Conservation (phyloP, 2,888 invertebrate genomes). For the Volucella inanis region DNA sequence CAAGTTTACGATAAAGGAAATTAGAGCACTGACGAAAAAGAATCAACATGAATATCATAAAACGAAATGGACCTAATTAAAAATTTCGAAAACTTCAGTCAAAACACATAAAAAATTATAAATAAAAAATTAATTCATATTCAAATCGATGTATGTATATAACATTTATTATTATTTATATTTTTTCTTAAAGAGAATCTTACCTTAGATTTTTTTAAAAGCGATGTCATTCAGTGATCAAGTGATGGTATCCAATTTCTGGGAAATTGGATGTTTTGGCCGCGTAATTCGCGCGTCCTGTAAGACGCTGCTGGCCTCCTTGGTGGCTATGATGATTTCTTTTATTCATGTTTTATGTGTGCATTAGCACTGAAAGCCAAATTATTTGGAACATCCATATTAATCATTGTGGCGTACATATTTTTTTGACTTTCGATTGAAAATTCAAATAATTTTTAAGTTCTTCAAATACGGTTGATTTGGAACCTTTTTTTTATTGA, state of each 20-base stretch:
- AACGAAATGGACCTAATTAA: conserved; percentile 70
- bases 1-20: conserved; percentile 10
- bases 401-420: conserved; percentile 49
- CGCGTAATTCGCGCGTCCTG: conserved; percentile 63
- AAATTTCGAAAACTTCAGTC: conserved; percentile 41
- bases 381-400: conserved; percentile 57
- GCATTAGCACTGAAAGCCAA: conserved; percentile 69
- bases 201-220: conserved; percentile 70
- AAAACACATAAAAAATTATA: conserved; percentile 53
- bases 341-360: conserved; percentile 71
- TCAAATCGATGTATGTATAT: background rate
- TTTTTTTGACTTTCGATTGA: conserved; percentile 33
- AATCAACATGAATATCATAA: background rate
- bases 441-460: conserved; percentile 23
- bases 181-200: conserved; percentile 1
- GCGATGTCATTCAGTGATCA: conserved; percentile 73
- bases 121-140: background rate
- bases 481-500: background rate
- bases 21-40: conserved; percentile 19
- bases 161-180: background rate
- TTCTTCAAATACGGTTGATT: conserved; percentile 7
- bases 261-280: conserved; percentile 73
- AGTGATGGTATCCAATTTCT: conserved; percentile 66
- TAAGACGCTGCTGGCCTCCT: conserved; percentile 71
- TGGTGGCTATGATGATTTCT: conserved; percentile 50